Evolutionary conservation across 1,140 invertebrate species (phyloP), one percentile per base, ranked within the genome.

Genomic region (Macrobrachium rosenbergii): DNA sequence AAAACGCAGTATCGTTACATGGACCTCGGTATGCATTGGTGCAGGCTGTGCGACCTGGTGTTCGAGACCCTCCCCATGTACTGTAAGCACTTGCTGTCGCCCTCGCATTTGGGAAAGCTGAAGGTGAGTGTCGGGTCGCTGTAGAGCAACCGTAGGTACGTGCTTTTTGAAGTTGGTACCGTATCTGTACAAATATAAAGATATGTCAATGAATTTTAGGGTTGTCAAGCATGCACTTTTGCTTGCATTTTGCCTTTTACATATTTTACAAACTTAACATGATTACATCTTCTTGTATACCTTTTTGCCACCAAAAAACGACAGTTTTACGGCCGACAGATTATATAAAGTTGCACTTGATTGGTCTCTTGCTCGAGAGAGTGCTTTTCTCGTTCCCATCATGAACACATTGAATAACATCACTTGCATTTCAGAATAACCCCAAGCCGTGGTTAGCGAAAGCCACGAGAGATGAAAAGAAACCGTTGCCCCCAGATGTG

Each of bases 21-120:
- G 45, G 88, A 89, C 73, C 83, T 86, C 23, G 88, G 88, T n/a
- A 89, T 89, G 88, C 88, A 89, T 45, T 89, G 88, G 88, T 89
- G 88, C 72, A 85, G 78, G 28, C 62, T 89, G n/a, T 89, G 88
- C 37, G 82, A 79, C 63, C 23, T 82, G 37, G 85, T 89, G 58
- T 82, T 63, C 77, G 83, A 89, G 52, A 86, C 78, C 16, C 45
- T 82, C 21, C 64, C 67, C 17, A 83, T 82, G 8, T 89, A 82
- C 82, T 63, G 85, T 6, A 58, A 67, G 12, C 88, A 89, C 69
- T 37, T 89, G 17, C 59, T 84, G 62, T 67, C 83, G 23, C 21
- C 58, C 14, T 67, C 63, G 21, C 88, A 89, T 52, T n/a, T 89
- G 79, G 83, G n/a, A 63, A 89, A 62, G 73, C 62, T 82, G n/a